phyloP scores from a whole-genome alignment of 2,797 vertebrate genomes.

The Amblyopsis hoosieri region DNA sequence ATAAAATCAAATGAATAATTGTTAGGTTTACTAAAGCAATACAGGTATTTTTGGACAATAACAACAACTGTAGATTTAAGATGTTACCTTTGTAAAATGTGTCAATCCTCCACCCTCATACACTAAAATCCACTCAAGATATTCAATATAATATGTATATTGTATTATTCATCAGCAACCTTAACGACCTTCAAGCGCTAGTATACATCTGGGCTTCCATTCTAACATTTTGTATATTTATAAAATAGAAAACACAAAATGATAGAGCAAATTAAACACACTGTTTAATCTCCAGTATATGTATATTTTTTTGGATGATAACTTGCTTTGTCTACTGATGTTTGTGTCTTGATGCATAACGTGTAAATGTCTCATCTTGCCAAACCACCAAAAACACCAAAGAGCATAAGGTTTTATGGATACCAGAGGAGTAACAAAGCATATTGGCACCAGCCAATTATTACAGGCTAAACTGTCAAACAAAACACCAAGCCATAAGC shows the following conservation, averaged over 20 bases:
- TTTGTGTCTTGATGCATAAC: slow-evolving; percentile 12
- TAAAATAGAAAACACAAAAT: not conserved
- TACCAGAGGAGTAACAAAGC: too few relatives aligned
- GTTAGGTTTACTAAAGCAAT: too few relatives aligned
- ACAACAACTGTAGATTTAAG: too few relatives aligned
- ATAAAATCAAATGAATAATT: too few relatives aligned
- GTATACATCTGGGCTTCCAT: not conserved
- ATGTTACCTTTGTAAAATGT: too few relatives aligned
- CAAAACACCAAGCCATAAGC: slow-evolving; percentile 33
- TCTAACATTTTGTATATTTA: not conserved
- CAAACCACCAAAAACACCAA: not conserved
- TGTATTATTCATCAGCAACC: not conserved
- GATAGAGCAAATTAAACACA: not conserved
- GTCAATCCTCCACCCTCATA: too few relatives aligned
- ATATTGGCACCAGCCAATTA: too few relatives aligned
- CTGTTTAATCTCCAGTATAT: not conserved
- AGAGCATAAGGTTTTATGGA: not conserved
- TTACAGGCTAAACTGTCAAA: slow-evolving; percentile 8
- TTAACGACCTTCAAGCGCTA: not conserved
- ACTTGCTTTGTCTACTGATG: not conserved
- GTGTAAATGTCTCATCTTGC: too few relatives aligned
- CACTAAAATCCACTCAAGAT: too few relatives aligned
- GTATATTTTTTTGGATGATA: too few relatives aligned
- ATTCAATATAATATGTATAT: not conserved
- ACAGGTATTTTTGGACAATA: too few relatives aligned